Conservation (phyloP, 2,888 invertebrate species). For the Elmis aenea region DNA sequence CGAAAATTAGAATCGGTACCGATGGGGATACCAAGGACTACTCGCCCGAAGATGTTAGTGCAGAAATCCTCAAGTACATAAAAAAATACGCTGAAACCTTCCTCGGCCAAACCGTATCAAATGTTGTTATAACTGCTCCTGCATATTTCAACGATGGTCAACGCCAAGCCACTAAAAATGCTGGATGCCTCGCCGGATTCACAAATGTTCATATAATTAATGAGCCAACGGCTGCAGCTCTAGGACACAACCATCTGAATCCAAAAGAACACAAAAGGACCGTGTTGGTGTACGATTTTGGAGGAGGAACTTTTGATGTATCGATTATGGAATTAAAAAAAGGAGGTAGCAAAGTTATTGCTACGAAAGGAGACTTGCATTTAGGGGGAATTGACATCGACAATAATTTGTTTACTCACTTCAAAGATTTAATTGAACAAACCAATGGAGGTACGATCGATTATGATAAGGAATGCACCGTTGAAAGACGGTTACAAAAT, state of each 20-base stretch:
- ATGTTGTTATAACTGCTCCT: constrained; percentile 27
- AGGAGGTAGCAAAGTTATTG: constrained; percentile 13
- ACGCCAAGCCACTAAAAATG: constrained; percentile 23
- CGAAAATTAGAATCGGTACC: too few relatives aligned
- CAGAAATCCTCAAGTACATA: constrained; percentile 18
- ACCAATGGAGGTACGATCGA: too few relatives aligned
- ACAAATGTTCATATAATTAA: constrained; percentile 21
- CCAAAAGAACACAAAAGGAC: constrained; percentile 12
- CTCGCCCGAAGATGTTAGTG: constrained; percentile 20
- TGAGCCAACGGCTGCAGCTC: constrained; percentile 28
- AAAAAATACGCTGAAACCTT: constrained; percentile 13
- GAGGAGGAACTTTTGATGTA: constrained; percentile 31
- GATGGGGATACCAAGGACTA: too few relatives aligned
- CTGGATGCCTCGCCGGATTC: constrained; percentile 21
- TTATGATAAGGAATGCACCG: too few relatives aligned
- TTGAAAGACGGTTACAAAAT: too few relatives aligned
- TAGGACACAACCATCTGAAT: constrained; percentile 22
- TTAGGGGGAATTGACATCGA: constrained; percentile 30
- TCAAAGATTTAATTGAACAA: constrained; percentile 10
- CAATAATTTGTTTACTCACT: constrained; percentile 16
- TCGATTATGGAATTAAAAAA: constrained; percentile 19
- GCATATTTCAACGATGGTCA: constrained; percentile 25
- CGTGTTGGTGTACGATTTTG: constrained; percentile 27
- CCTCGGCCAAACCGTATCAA: constrained; percentile 9
- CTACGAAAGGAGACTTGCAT: constrained; percentile 25